A percentile compares a stretch with the other conserved stretches of the same genome.
phyloP scores from a whole-genome alignment of 2,113 vertebrate species.

The Myotis yumanensis region DNA sequence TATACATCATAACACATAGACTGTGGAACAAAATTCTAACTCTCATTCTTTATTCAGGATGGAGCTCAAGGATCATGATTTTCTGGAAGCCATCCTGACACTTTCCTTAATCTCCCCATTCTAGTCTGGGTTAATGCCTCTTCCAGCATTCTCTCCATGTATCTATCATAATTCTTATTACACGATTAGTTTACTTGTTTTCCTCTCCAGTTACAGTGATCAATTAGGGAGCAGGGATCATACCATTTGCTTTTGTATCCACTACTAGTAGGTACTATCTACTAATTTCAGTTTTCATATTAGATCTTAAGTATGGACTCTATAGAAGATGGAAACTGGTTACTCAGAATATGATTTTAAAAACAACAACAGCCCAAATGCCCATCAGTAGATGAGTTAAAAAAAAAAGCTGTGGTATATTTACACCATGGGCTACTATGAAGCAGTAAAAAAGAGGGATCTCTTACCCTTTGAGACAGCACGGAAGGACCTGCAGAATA shows the following conservation, averaged over 20 bases:
- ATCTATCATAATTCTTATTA: neutral
- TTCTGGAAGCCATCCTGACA: neutral
- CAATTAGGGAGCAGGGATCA: neutral
- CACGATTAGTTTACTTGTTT: neutral
- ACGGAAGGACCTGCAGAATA: too few relatives aligned
- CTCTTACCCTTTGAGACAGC: too few relatives aligned
- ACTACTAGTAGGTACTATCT: neutral
- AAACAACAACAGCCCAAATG: neutral
- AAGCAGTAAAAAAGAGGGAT: too few relatives aligned
- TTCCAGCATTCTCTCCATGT: neutral
- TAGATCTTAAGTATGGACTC: neutral
- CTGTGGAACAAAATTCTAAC: neutral
- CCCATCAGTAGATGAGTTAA: too few relatives aligned
- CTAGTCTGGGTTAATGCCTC: neutral
- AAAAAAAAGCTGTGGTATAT: too few relatives aligned
- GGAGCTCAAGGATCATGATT: neutral
- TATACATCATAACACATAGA: neutral
- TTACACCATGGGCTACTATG: too few relatives aligned
- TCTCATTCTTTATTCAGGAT: neutral
- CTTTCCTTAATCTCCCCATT: neutral
- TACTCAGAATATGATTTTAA: neutral
- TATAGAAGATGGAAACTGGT: neutral
- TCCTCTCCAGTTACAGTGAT: neutral
- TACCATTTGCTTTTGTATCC: neutral
- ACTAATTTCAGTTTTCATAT: constrained; percentile 17